phyloP scores from a whole-genome alignment of 2,797 vertebrate species.

The Trichosurus vulpecula region DNA sequence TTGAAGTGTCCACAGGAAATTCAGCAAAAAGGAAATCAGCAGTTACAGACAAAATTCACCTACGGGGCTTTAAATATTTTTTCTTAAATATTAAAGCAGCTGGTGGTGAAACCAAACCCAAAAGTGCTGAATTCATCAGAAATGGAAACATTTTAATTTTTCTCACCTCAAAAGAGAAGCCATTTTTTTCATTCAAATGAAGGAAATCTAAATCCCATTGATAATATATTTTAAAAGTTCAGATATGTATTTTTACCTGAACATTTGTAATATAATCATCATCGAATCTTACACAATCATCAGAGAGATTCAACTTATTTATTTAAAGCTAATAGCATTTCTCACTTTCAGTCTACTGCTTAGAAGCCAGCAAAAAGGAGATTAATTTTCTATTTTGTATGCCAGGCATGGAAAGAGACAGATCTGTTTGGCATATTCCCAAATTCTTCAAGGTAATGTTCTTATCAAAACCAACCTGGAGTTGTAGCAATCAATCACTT shows the following conservation, averaged over 20 bases:
- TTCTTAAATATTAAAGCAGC: slow-evolving; percentile 48
- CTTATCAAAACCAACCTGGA: not conserved
- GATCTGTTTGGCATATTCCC: not conserved
- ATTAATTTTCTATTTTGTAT: not conserved
- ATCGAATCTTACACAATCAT: not conserved
- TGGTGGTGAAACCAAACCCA: not conserved
- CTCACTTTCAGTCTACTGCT: not conserved
- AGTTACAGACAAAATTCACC: slow-evolving; percentile 5
- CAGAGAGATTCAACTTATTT: not conserved
- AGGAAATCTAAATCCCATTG: not conserved
- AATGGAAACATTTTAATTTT: slow-evolving; percentile 48
- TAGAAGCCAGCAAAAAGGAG: not conserved
- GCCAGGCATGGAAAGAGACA: not conserved
- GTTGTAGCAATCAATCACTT: not conserved
- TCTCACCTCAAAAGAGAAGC: slow-evolving; percentile 34
- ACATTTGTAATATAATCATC: not conserved
- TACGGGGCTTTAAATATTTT: slow-evolving; percentile 24
- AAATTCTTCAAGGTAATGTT: not conserved
- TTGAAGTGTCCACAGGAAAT: slow-evolving; percentile 70
- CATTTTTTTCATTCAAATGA: slow-evolving; percentile 1
- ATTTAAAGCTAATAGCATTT: not conserved
- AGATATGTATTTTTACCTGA: not conserved
- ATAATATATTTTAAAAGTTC: not conserved
- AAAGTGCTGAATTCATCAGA: not conserved
- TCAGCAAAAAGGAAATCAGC: slow-evolving; percentile 37